Conservation (phyloP, 2,113 vertebrate genomes). For the Vombatus ursinus region DNA sequence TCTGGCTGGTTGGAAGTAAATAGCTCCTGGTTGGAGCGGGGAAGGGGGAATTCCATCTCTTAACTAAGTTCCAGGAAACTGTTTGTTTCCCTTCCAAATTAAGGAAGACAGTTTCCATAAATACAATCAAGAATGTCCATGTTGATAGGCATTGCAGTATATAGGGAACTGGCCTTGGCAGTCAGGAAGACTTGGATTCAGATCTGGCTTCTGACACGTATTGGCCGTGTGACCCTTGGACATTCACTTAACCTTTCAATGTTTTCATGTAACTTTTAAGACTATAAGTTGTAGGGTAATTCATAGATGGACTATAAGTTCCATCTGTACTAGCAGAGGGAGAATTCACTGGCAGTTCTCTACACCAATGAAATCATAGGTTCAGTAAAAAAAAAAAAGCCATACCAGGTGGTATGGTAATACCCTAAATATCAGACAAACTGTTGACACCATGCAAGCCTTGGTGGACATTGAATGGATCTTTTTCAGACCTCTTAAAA, state of each 20-base stretch:
- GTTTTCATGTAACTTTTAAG: not conserved
- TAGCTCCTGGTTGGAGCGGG: not conserved
- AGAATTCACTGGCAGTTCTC: not conserved
- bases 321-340: not conserved
- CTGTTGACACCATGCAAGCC: not conserved
- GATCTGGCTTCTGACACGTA: not conserved
- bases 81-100: not conserved
- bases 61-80: not conserved
- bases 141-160: not conserved
- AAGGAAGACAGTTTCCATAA: not conserved
- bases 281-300: not conserved
- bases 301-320: not conserved
- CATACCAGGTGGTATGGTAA: not conserved
- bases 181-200: not conserved
- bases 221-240: not conserved
- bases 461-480: not conserved
- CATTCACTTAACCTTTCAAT: not conserved
- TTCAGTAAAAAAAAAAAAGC: not conserved
- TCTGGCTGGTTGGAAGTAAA: not conserved
- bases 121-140: not conserved
- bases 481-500: not conserved
- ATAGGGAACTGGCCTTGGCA: not conserved
- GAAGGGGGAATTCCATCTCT: not conserved
- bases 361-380: not conserved
- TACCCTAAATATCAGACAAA: not conserved